phyloP scores from a whole-genome alignment of 1,140 invertebrate species.

The Pseudobourletiella spinata region DNA sequence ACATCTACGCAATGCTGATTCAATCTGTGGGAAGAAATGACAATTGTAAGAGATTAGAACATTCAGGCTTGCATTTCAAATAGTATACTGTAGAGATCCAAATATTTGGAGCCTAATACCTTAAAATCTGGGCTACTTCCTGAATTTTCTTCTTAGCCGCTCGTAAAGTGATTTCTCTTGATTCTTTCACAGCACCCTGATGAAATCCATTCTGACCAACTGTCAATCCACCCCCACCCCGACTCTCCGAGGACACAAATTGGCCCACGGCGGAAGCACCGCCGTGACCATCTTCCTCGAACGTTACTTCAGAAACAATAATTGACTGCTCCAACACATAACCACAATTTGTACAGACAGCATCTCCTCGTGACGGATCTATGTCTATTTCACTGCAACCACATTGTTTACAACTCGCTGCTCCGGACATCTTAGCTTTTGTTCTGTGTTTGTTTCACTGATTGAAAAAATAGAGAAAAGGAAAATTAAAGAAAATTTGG shows the following conservation, averaged over 20 bases:
- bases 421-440: slow-evolving; percentile 28
- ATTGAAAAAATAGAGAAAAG: too few relatives aligned
- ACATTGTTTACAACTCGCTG: slow-evolving; percentile 68
- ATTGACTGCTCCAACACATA: slow-evolving; percentile 90
- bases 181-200: slow-evolving; percentile 72
- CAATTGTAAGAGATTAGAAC: too few relatives aligned
- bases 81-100: too few relatives aligned
- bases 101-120: too few relatives aligned
- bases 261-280: slow-evolving; percentile 79
- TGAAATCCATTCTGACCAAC: slow-evolving; percentile 63
- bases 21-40: slow-evolving; percentile 49
- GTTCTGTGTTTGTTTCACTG: not conserved
- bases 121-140: slow-evolving; percentile 64
- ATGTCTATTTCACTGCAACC: slow-evolving; percentile 89
- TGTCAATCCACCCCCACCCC: slow-evolving; percentile 61
- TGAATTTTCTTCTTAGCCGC: slow-evolving; percentile 78
- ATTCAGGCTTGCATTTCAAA: too few relatives aligned
- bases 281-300: slow-evolving; percentile 85
- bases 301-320: slow-evolving; percentile 93
- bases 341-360: slow-evolving; percentile 92
- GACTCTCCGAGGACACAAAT: slow-evolving; percentile 81
- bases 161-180: slow-evolving; percentile 75
- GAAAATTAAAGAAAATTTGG: too few relatives aligned
- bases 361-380: slow-evolving; percentile 84
- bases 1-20: slow-evolving; percentile 87